phyloP scores from a whole-genome alignment of 2,888 invertebrate genomes.

The Latrodectus hesperus region DNA sequence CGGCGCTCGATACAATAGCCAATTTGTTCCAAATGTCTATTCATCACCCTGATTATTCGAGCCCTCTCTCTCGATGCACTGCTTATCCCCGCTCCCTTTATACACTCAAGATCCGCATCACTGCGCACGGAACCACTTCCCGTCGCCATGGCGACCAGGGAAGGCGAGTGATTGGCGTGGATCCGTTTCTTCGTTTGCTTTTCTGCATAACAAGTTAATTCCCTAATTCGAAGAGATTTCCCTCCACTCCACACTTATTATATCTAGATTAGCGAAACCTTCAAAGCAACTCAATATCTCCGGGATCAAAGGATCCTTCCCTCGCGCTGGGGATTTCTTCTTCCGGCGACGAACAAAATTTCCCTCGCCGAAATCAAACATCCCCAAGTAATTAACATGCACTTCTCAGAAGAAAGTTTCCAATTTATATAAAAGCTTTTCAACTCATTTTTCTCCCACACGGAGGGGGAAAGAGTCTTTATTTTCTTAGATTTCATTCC shows the following conservation, averaged over 20 bases:
- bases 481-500: no score
- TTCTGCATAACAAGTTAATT: slow-evolving; percentile 63
- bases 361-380: no score
- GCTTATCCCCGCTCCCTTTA: slow-evolving; percentile 48
- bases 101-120: slow-evolving; percentile 57
- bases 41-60: slow-evolving; percentile 70
- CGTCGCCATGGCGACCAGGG: slow-evolving; percentile 49
- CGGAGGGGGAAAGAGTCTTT: no score
- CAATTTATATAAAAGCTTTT: no score
- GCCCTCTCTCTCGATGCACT: slow-evolving; percentile 59
- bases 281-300: slow-evolving; percentile 34
- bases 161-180: slow-evolving; percentile 63
- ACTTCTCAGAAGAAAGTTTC: no score
- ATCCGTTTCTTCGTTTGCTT: slow-evolving; percentile 63
- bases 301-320: slow-evolving; percentile 34
- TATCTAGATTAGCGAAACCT: slow-evolving; percentile 55
- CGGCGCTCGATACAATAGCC: slow-evolving; percentile 69
- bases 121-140: slow-evolving; percentile 59
- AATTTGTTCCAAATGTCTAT: slow-evolving; percentile 70
- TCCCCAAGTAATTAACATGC: no score
- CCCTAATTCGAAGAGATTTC: slow-evolving; percentile 60
- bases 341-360: no score
- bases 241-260: slow-evolving; percentile 62
- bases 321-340: neutral
- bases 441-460: no score